These are phyloP conservation scores for Brachyopa scutellaris DNA, from an alignment of 2,888 invertebrate genomes.

Conservation along the genomic window DNA sequence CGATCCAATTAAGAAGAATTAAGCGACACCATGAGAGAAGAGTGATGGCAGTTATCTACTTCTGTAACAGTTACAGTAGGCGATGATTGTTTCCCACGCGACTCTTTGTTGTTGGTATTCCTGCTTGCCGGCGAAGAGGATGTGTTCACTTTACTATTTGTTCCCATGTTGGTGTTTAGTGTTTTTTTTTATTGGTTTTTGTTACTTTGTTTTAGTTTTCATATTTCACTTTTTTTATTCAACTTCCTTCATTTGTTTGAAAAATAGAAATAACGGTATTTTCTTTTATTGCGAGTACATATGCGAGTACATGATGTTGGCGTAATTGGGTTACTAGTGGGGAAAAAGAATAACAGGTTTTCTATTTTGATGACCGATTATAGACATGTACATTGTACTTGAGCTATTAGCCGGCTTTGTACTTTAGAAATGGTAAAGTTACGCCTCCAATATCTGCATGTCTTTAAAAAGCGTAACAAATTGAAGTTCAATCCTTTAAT, in stretches of 20 bases:
- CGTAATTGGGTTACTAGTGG: not conserved
- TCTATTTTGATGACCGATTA: too few relatives aligned
- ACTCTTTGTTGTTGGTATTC: slow-evolving; percentile 27
- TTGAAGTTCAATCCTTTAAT: too few relatives aligned
- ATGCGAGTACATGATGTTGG: not conserved
- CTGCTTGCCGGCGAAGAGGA: slow-evolving; percentile 5
- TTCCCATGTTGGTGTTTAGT: slow-evolving; percentile 43
- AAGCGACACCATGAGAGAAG: slow-evolving; percentile 55
- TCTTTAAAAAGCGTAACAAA: too few relatives aligned
- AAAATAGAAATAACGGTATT: too few relatives aligned
- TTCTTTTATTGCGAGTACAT: not conserved
- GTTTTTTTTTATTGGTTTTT: slow-evolving; percentile 24
- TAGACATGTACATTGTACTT: too few relatives aligned
- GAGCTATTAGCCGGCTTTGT: too few relatives aligned
- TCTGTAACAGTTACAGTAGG: slow-evolving; percentile 24
- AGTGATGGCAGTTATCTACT: slow-evolving; percentile 39
- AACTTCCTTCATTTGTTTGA: slow-evolving; percentile 30
- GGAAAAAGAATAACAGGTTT: too few relatives aligned
- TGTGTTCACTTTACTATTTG: slow-evolving; percentile 27
- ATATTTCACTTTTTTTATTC: not conserved
- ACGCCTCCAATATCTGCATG: too few relatives aligned
- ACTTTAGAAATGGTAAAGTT: too few relatives aligned
- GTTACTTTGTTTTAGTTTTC: not conserved
- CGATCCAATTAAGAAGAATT: slow-evolving; percentile 72
- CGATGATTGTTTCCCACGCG: slow-evolving; percentile 60